Base-by-base conservation (phyloP, 1,140 invertebrate species). In the Odontomachus brunneus region DNA sequence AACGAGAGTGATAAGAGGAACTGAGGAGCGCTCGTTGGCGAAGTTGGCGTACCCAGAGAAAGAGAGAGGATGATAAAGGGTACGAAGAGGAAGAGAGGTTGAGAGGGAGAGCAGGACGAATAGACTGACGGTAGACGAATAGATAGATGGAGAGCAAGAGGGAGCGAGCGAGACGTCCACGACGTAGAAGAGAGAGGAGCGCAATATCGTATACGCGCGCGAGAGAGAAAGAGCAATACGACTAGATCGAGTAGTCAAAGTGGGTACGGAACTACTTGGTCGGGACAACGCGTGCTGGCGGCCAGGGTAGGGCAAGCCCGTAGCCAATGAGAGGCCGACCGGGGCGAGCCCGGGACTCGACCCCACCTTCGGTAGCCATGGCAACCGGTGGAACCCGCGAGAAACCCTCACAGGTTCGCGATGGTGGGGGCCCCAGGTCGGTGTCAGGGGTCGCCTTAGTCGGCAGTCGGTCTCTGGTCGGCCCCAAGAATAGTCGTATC, bases 391-490 rank as follows among this genome's bases (percentile, higher is more conserved):
- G 90, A 91, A 91, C 91, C 88, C 90, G 91, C 90, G 90, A 93
- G 92, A 92, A 92, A 92, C 90, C 90, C 89, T 90, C 91, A 91
- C 92, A 73, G 75, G 72, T 87, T 88, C 75, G 72, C 22, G 82
- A 84, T 91, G 89, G 92, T 89, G 92, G 92, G 91, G 82, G 88
- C 88, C 66, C 88, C 91, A 92, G 93, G 92, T 93, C 92, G 92
- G 92, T 94, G 93, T 93, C 93, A 94, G 93, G 93, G 93, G 93
- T 94, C 92, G 92, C 87, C 91, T 92, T 89, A 89, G 92, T 90
- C 92, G 92, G 91, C 93, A 93, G 93, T 93, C 92, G 92, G 93
- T 94, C 92, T 93, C 92, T 92, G 92, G 92, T 93, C 92, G 93
- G 92, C 92, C 92, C 88, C 90, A 92, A 92, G 93, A 91, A 92